Conservation (phyloP, 2,113 vertebrate genomes). For the Microcebus jonahi region DNA sequence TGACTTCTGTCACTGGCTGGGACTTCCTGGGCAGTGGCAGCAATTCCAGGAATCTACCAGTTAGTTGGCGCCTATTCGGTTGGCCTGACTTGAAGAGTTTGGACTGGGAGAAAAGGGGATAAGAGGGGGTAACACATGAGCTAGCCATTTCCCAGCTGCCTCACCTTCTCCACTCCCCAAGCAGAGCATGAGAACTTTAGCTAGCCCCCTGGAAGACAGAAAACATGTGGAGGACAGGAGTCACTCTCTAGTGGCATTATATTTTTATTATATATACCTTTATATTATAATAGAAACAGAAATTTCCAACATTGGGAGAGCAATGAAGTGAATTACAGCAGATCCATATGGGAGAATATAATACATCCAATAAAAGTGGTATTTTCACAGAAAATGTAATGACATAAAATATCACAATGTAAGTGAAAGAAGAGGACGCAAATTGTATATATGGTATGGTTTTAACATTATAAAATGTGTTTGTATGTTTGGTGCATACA, state of each 20-base stretch:
- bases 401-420: background rate
- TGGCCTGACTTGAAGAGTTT: background rate
- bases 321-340: background rate
- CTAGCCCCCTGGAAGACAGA: background rate
- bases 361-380: background rate
- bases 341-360: background rate
- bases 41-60: constrained; percentile 34
- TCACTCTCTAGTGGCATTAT: background rate
- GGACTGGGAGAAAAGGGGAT: background rate
- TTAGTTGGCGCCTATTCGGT: background rate
- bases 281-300: background rate
- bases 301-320: background rate
- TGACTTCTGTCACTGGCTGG: constrained; percentile 22
- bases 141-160: background rate
- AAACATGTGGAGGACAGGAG: background rate
- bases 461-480: background rate
- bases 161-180: background rate
- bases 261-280: background rate
- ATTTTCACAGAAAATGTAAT: constrained; percentile 38
- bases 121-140: background rate
- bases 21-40: constrained; percentile 3
- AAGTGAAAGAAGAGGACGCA: constrained; percentile 10
- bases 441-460: background rate
- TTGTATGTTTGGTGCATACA: too few relatives aligned
- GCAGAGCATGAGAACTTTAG: background rate